Evolutionary conservation across 2,888 invertebrate genomes (phyloP).

Genomic region (Digitonthophagus gazella): DNA sequence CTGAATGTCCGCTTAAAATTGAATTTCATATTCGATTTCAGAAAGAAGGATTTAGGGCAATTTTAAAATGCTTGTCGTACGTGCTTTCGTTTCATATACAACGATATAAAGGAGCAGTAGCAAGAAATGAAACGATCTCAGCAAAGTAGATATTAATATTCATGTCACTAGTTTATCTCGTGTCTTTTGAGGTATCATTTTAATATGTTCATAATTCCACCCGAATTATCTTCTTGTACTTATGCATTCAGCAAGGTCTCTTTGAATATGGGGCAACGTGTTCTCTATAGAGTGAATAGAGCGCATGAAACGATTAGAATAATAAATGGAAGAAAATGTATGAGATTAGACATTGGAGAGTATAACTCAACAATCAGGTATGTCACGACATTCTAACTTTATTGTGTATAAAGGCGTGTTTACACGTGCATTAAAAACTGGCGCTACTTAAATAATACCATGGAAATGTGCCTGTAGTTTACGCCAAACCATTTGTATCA

Average conservation of each 20-base stretch:
- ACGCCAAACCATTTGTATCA: too few species aligned
- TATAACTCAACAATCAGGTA: too few species aligned
- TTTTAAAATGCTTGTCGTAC: background rate
- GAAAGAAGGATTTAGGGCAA: background rate
- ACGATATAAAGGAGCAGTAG: background rate
- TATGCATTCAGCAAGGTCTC: background rate
- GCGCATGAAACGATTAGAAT: background rate
- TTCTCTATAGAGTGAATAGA: background rate
- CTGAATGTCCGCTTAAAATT: background rate
- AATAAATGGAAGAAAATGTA: too few species aligned
- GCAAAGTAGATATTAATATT: background rate
- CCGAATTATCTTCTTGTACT: background rate
- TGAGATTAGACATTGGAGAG: too few species aligned
- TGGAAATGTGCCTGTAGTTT: too few species aligned
- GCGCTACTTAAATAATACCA: too few species aligned
- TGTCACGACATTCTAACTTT: too few species aligned
- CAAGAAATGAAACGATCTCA: background rate
- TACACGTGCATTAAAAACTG: too few species aligned
- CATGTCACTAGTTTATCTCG: background rate
- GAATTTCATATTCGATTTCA: background rate
- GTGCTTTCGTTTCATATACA: background rate
- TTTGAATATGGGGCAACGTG: background rate
- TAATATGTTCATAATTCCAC: background rate
- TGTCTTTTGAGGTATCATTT: background rate
- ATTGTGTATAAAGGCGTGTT: too few species aligned